Evolutionary conservation across 1,140 invertebrate genomes (phyloP), one percentile per base, ranked within the genome.

Genomic region (Polyergus mexicanus): DNA sequence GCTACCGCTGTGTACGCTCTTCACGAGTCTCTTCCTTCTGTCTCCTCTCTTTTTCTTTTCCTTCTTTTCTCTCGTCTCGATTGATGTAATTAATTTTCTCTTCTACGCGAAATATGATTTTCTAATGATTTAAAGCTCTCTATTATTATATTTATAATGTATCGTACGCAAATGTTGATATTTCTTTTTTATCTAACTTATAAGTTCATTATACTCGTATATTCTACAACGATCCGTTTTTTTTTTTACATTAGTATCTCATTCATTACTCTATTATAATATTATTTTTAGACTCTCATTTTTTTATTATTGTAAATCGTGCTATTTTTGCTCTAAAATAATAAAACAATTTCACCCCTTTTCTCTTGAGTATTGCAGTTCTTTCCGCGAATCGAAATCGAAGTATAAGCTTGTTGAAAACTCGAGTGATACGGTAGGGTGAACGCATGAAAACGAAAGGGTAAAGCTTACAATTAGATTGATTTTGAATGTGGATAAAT

Each of bases 401-500:
- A 35, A 60, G 11, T 38, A 22, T 16, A 38, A 38, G 16, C 22
- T 58, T 44, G 32, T 44, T 28, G 60, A 28, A 13, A n/a, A 6
- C 16, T 58, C 11, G 65, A 44, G 13, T 22, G 54, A 65, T 44
- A 7, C 13, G 54, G 8, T 51, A 11, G 38, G 7, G 1, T 25
- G 25, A 11, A 41, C 63, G 44, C 56, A 74, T 51, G 56, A 47
- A 22, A 44, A 56, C 11, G 63, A 84, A 62, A 62, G 22, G 19
- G 2, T 51, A 41, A 85, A 84, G 60, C 75, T 84, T 32, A 32
- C 32, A 32, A 32, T 32, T 60, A 47, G 11, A n/a, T 88, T 77
- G 83, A 88, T 88, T 88, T 51, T 38, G 63, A 76, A 68, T 47
- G 44, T 68, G 54, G 25, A 38, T 60, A 41, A 60, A 81, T 44